These are phyloP conservation scores for Pollenia angustigena DNA, from an alignment of 2,888 invertebrate species.

Conservation along the genomic window DNA sequence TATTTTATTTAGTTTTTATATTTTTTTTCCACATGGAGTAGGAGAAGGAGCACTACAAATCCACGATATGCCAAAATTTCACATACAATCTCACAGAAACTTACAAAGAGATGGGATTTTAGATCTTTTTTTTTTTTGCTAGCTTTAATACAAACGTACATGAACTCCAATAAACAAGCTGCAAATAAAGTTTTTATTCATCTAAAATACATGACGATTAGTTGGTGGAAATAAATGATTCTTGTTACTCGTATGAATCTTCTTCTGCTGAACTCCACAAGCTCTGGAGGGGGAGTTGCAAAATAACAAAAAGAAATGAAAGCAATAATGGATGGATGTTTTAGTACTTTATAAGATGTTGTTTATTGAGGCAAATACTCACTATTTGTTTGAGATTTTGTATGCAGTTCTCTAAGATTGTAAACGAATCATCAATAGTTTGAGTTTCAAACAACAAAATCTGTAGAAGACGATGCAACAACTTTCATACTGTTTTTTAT, in stretches of 20 bases:
- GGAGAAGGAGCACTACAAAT: constrained; percentile 39
- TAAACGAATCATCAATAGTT: constrained; percentile 59
- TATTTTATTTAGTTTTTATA: constrained; percentile 66
- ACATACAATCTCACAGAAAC: background rate
- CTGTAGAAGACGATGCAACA: constrained; percentile 78
- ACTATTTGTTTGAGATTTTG: background rate
- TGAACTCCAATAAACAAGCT: constrained; percentile 75
- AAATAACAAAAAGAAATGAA: constrained; percentile 4
- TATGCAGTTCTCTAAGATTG: constrained; percentile 18
- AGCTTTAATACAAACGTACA: constrained; percentile 74
- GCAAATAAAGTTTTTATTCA: constrained; percentile 37
- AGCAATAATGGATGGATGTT: background rate
- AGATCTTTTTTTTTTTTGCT: background rate
- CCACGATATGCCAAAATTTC: constrained; percentile 20
- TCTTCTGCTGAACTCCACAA: background rate
- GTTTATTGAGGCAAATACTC: constrained; percentile 50
- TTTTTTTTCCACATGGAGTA: constrained; percentile 33
- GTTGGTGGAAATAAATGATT: constrained; percentile 46
- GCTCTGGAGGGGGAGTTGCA: background rate
- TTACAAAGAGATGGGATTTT: constrained; percentile 15
- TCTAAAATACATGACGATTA: constrained; percentile 60
- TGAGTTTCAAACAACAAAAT: constrained; percentile 76
- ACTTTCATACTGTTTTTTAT: background rate
- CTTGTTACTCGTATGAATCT: background rate
- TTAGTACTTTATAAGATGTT: background rate